Conservation (phyloP, 2,113 vertebrate species). For the Platysternon megacephalum region DNA sequence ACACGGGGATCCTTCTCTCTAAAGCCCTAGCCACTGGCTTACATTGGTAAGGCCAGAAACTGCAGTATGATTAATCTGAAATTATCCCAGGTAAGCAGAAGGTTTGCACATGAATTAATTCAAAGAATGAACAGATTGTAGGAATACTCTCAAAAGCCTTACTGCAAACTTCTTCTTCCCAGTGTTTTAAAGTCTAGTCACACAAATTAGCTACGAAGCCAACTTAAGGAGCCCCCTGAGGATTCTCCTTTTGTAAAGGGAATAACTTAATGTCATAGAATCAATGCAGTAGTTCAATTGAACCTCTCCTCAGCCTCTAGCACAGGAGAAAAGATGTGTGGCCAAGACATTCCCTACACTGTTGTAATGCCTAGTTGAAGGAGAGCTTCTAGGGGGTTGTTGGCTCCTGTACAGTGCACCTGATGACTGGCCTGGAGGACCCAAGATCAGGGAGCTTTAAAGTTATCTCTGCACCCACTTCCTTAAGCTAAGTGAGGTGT, state of each 20-base stretch:
- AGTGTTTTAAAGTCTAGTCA: neutral
- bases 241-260: too few relatives aligned
- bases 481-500: neutral
- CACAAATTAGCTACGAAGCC: neutral
- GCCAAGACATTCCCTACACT: neutral
- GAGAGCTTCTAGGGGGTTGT: neutral
- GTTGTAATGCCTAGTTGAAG: neutral
- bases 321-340: neutral
- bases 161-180: neutral
- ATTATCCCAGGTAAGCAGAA: neutral
- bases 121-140: neutral
- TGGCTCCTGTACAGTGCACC: neutral
- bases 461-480: neutral
- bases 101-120: neutral
- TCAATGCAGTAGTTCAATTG: neutral
- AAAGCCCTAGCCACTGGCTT: neutral
- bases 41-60: neutral
- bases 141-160: neutral
- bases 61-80: neutral
- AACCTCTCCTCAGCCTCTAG: too few relatives aligned
- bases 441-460: neutral
- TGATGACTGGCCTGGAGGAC: neutral
- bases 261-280: neutral
- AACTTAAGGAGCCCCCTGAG: neutral
- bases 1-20: too few relatives aligned